Conservation (phyloP, 1,140 invertebrate species). For the Nephila pilipes region DNA sequence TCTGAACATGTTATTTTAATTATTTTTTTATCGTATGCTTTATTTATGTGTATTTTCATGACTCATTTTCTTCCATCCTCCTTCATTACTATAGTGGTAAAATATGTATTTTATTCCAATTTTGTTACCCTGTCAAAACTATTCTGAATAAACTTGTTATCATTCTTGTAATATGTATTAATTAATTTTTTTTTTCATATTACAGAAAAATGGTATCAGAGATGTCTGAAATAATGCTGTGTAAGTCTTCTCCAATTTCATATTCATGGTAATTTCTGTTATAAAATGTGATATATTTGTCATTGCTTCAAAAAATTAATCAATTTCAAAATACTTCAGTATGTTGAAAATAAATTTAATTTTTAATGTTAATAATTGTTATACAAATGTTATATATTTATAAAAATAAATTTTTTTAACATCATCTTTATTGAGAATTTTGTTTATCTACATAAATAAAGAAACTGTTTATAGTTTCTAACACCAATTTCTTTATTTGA, state of each 20-base stretch:
- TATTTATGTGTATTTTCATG: no score
- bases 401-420: background rate
- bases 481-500: constrained; percentile 39
- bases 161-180: background rate
- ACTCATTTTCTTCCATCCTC: no score
- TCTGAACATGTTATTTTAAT: no score
- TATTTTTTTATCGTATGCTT: no score
- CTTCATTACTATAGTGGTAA: no score
- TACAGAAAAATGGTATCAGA: constrained; percentile 57
- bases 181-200: background rate
- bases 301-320: background rate
- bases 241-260: background rate
- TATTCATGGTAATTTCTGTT: background rate
- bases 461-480: constrained; percentile 22
- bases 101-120: no score
- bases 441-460: constrained; percentile 41
- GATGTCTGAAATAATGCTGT: background rate
- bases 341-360: background rate
- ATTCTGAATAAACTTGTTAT: no score
- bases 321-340: background rate
- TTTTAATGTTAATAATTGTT: background rate
- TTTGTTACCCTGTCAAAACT: no score
- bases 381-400: background rate
- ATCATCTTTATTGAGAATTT: background rate
- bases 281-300: background rate